These are phyloP conservation scores for Anagrus nilaparvatae DNA, from an alignment of 1,140 invertebrate genomes.

Conservation along the genomic window DNA sequence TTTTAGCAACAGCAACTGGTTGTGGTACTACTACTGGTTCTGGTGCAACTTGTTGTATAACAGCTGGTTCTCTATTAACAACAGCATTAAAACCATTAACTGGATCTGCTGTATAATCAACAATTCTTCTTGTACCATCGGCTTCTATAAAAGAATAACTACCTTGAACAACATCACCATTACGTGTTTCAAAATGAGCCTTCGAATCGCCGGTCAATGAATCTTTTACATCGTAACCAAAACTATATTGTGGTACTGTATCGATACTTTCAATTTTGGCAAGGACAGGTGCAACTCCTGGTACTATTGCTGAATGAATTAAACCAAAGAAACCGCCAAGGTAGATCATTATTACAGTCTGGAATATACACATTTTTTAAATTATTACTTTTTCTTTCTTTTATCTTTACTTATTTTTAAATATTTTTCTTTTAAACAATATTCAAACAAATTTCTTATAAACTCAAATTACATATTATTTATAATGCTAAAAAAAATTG, in stretches of 20 bases:
- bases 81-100: conserved; percentile 56
- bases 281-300: conserved; percentile 23
- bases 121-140: conserved; percentile 47
- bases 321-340: conserved; percentile 10
- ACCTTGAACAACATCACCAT: conserved; percentile 43
- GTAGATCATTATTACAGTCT: conserved; percentile 16
- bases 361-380: no score
- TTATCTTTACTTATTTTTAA: no score
- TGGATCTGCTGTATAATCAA: conserved; percentile 51
- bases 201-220: conserved; percentile 43
- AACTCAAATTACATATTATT: no score
- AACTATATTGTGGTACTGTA: conserved; percentile 37
- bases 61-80: conserved; percentile 45
- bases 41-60: conserved; percentile 22
- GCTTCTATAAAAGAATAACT: conserved; percentile 42
- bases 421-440: no score
- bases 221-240: conserved; percentile 42
- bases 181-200: conserved; percentile 42
- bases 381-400: no score
- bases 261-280: conserved; percentile 28
- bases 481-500: no score
- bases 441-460: no score
- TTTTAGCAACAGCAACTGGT: conserved; percentile 17
- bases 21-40: conserved; percentile 12
- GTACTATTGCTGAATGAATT: conserved; percentile 19